These are phyloP conservation scores for Exephanes ischioxanthus DNA, from an alignment of 2,888 invertebrate genomes.

Conservation along the genomic window DNA sequence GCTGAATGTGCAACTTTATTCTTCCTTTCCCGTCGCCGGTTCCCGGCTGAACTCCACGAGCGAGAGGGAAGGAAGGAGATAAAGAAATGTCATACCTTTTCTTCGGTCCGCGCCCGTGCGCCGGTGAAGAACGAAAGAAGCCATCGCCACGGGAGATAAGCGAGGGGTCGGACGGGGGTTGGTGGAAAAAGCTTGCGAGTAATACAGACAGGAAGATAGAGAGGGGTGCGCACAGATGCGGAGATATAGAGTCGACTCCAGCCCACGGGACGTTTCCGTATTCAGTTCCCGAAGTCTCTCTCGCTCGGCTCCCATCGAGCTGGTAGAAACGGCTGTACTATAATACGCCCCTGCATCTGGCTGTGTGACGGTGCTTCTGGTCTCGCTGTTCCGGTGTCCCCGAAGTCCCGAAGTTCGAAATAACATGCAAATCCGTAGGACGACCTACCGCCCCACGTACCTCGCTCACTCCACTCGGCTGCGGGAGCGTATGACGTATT, in stretches of 20 bases:
- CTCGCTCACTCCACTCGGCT: conserved; percentile 10
- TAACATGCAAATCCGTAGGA: conserved; percentile 81
- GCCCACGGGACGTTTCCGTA: conserved; percentile 72
- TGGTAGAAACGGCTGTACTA: conserved; percentile 35
- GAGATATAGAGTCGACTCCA: conserved; percentile 70
- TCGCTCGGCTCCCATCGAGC: conserved; percentile 28
- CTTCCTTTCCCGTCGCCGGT: conserved; percentile 30
- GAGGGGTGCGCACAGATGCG: conserved; percentile 56
- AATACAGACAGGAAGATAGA: conserved; percentile 39
- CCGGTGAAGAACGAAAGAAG: conserved; percentile 1
- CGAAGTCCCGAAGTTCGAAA: conserved; percentile 79
- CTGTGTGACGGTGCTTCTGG: conserved; percentile 41
- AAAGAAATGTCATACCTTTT: neutral
- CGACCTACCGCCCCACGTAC: conserved; percentile 45
- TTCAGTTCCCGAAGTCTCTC: conserved; percentile 71
- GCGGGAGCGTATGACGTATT: conserved; percentile 62
- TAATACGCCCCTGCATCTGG: conserved; percentile 6
- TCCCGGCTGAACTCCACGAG: neutral
- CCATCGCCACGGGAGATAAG: conserved; percentile 17
- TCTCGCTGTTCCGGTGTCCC: conserved; percentile 67
- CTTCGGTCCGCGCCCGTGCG: neutral
- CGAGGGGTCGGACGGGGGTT: neutral
- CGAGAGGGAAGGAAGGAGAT: neutral
- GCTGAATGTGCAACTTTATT: conserved; percentile 20
- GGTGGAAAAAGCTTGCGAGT: conserved; percentile 18